Evolutionary conservation across 2,888 invertebrate species (phyloP), one percentile per base, ranked within the genome.

Genomic region (Tachystola acroxantha): DNA sequence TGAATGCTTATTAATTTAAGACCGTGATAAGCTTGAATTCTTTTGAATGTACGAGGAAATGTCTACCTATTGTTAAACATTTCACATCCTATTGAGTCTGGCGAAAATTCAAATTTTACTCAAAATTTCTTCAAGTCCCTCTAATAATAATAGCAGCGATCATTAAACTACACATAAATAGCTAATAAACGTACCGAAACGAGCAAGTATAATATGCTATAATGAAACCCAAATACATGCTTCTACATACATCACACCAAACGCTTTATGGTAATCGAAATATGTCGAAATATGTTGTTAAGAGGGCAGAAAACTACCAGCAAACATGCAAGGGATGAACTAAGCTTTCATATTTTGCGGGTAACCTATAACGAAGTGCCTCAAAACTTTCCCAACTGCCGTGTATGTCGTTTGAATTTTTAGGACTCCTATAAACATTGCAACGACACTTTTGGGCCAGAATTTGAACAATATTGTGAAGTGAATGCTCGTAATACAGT

Each of bases 1-100:
- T 86, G 85, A 85, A 85, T 85, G 75, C 86, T 85, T 86, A 86
- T 85, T 85, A 86, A 86, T 86, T 86, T 86, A 86, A 75, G 85
- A 68, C 84, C 71, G 70, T 84, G 84, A 85, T 84, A 85, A 84
- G 85, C 85, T 78, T 54, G 81, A 79, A 75, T 82, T 82, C 82
- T 84, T 80, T 80, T 82, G 76, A 82, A 84, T 81, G 77, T 69
- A 72, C 63, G 64, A 77, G 68, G 76, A 77, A 84, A 80, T 73
- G 79, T 81, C 81, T 77, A 66, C 62, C 66, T 68, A 82, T 84
- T 84, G 79, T 82, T 69, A 76, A 71, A 72, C 77, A 77, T 81
- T 84, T 79, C 74, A 77, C 77, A 74, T 79, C 62, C 71, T 74
- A 78, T 80, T 76, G 71, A 62, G 57, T 51, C 45, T 37, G 49